Conservation (phyloP, 2,888 invertebrate genomes). For the Acrocera orbiculus region DNA sequence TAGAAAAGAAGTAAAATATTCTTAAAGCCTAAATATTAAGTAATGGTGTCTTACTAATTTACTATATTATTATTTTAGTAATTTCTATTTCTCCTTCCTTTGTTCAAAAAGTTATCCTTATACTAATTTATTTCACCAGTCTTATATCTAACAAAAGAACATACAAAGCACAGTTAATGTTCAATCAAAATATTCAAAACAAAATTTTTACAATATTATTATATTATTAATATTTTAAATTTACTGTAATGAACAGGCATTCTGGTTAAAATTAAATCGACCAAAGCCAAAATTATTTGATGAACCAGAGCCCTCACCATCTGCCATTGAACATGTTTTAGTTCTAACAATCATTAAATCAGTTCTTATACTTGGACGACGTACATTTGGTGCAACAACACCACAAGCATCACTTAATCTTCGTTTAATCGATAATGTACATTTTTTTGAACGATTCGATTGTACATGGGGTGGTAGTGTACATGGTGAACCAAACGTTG, state of each 20-base stretch:
- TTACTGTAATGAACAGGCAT: constrained; percentile 37
- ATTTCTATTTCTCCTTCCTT: no score
- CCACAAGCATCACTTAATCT: constrained; percentile 75
- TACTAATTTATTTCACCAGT: no score
- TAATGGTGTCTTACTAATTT: no score
- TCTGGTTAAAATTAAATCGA: constrained; percentile 32
- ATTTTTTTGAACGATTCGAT: constrained; percentile 49
- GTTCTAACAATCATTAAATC: constrained; percentile 78
- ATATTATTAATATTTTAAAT: background rate
- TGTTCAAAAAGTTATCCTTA: no score
- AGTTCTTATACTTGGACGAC: constrained; percentile 72
- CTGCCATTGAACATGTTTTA: constrained; percentile 57
- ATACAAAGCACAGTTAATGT: no score
- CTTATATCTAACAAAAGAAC: no score
- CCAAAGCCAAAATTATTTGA: constrained; percentile 36
- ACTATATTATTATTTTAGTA: no score
- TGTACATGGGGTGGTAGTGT: constrained; percentile 51
- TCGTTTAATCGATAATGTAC: constrained; percentile 63
- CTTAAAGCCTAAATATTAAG: no score
- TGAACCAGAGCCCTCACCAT: constrained; percentile 41
- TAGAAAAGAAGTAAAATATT: no score
- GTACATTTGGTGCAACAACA: constrained; percentile 72
- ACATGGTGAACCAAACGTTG: constrained; percentile 58
- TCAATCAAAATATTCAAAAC: no score
- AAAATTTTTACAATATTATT: no score